Base-by-base conservation (phyloP, 2,113 vertebrate genomes). In the Tyrannus savana region DNA sequence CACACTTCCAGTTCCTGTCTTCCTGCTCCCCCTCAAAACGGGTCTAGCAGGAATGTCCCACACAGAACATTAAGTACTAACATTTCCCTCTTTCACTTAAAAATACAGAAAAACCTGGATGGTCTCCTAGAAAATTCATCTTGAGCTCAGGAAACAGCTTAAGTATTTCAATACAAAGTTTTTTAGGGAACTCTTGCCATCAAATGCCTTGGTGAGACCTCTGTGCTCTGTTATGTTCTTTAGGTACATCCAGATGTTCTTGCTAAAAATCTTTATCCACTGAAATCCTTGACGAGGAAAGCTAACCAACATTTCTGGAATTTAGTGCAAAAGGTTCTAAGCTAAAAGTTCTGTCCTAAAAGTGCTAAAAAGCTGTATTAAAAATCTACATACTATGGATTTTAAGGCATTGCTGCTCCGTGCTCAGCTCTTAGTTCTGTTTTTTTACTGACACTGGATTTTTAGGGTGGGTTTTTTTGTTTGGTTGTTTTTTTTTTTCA, bases 41-140 rank as follows among this genome's bases (percentile, higher is more conserved):
- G 31, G 41, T 80, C 71, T 60, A 50, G 71, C 50, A 63, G 71
- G 44, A 96, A 73, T 68, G 56, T 90, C 67, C 62, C 53, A 90
- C 89, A 79, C 33, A 83, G 88, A 93, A 90, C 39, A 76, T 2
- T 1, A 3, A 87, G 49, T 90, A 72, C 75, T 76, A 93, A 42
- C 49, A 69, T 90, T 72, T 83, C 53, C 9, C 5, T 67, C 6
- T 80, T 86, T 50, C n/a, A 23, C 30, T 52, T 30, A 72, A 79
- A 83, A 83, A 50, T 21, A 24, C 3, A 84, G 13, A 27, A 75
- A 76, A 76, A 0, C 12, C 12, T 19, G 72, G 58, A 76, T 68
- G 22, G 9, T 79, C 69, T 19, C 27, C 62, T 24, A 42, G 64
- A 74, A 81, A 81, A 78, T 3, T 53, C 25, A 9, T 55, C 67